Evolutionary conservation across 1,140 invertebrate genomes (phyloP).

Genomic region (Drosophila bifasciata): DNA sequence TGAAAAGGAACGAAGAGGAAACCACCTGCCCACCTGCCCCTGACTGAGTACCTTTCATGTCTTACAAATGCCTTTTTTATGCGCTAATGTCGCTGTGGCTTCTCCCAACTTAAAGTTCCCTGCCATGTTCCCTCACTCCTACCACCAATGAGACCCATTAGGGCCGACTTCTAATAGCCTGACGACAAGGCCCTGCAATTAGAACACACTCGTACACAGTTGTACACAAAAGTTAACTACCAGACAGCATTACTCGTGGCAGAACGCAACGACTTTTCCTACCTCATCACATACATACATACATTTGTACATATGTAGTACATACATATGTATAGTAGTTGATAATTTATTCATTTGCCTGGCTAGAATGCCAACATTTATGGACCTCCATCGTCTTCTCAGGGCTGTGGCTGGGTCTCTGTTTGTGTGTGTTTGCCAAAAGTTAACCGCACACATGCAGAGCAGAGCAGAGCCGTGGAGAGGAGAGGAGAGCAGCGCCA

Average conservation of each 20-base stretch:
- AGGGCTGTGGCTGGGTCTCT: no score
- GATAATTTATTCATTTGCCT: conserved; percentile 81
- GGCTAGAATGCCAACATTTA: conserved; percentile 42
- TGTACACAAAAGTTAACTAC: conserved; percentile 36
- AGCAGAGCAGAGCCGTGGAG: conserved; percentile 29
- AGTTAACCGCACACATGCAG: conserved; percentile 65
- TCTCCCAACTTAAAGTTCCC: conserved; percentile 52
- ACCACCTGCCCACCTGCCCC: conserved; percentile 42
- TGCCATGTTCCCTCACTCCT: conserved; percentile 7
- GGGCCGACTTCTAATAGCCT: conserved; percentile 67
- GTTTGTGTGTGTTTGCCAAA: conserved; percentile 53
- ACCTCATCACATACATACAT: conserved; percentile 57
- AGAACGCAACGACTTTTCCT: conserved; percentile 49
- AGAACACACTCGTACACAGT: conserved; percentile 39
- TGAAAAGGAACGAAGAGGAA: not conserved
- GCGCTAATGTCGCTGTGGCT: conserved; percentile 74
- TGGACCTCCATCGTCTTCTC: conserved; percentile 17
- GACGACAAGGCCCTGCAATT: conserved; percentile 78
- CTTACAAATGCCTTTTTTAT: conserved; percentile 81
- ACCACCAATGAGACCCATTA: conserved; percentile 58
- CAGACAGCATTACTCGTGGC: conserved; percentile 30
- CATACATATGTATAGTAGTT: no score
- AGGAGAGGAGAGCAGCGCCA: conserved; percentile 17
- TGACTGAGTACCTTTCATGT: conserved; percentile 80
- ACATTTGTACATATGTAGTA: no score